Evolutionary conservation across 2,113 vertebrate species (phyloP), one percentile per base, ranked within the genome.

Genomic region (Thunnus maccoyii): DNA sequence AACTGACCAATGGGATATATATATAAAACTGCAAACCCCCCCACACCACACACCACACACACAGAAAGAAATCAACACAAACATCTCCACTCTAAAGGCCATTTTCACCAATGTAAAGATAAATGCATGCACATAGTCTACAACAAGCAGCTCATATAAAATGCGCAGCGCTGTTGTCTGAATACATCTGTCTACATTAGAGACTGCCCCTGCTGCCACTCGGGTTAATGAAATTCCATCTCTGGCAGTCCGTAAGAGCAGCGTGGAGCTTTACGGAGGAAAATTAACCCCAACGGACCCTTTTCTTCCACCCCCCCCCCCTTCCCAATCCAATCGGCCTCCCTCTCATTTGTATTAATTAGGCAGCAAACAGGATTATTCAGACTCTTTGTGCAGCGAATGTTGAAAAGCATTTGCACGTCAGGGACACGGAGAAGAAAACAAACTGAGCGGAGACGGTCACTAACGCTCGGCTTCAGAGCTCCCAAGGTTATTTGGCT

Each of bases 321-420:
- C 7, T 17, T 55, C 58, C 17, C 60, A 5, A 47, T 57, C 54
- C 61, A 47, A 25, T 22, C 8, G 3, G 66, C 83, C 67, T 64
- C 73, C 50, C 14, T 80, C 85, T 86, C 85, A 78, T 89, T 79
- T 82, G 51, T 82, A 67, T 83, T 76, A 83, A 83, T 89, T 76
- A 92, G 75, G 73, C 56, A 0, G 52, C 6, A 25, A 20, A 60
- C 48, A 66, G 66, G 85, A 89, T 89, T 69, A 84, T 46, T 54
- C 0, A 0, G 60, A n/a, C 17, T 16, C 64, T 46, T 64, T 62
- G 41, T 14, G 57, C 1, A 2, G 62, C 0, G 4, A 71, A 69
- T 61, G 64, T 50, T 58, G 32, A 63, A 47, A 60, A 67, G 32
- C 3, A 1, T n/a, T 52, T 41, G 27, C 25, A 55, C 84, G 30